Evolutionary conservation across 2,888 invertebrate species (phyloP), one percentile per base, ranked within the genome.

Genomic region (Tryphoninae sp.): DNA sequence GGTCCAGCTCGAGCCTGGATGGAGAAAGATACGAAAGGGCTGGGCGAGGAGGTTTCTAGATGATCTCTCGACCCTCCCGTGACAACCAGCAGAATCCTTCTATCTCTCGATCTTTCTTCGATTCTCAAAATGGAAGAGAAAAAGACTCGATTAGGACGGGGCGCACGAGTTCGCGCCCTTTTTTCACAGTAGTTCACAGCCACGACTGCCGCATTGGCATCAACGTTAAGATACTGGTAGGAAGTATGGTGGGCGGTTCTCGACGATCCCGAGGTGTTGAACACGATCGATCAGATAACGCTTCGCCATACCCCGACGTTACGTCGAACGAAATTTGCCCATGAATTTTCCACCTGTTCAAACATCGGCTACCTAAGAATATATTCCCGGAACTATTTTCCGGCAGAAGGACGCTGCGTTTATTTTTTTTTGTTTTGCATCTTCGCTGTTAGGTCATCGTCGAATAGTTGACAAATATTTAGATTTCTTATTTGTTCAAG

Each of bases 241-340:
- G 33, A 33, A 33, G 33, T 33, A 6, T 19, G 26, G 42, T 81
- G 78, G 82, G 79, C 79, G 79, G 75, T 40, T 58, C 65, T 55
- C 73, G 64, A 68, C 49, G 55, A 58, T 73, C 72, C 79, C 68
- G 68, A 82, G 79, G 82, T 82, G 82, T 79, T 76, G 73, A 82
- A 77, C 6, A 33, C 79, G 82, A 79, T 82, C 82, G 82, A 82
- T 82, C 82, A 69, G 82, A 82, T 82, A 79, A 82, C 33, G 68
- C 78, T 42, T 19, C 23, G 55, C 19, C 55, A 9, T 49, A n/a
- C 22, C 67, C 75, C 69, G 19, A 23, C 75, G 26, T 59, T 13
- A 16, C 65, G 59, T 76, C 62, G 33, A 73, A 62, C 53, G 58
- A 45, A 23, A 67, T 59, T 79, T 40, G 49, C 13, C 13, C 71